phyloP scores from a whole-genome alignment of 2,113 vertebrate genomes.

The Diphyllodes magnificus region DNA sequence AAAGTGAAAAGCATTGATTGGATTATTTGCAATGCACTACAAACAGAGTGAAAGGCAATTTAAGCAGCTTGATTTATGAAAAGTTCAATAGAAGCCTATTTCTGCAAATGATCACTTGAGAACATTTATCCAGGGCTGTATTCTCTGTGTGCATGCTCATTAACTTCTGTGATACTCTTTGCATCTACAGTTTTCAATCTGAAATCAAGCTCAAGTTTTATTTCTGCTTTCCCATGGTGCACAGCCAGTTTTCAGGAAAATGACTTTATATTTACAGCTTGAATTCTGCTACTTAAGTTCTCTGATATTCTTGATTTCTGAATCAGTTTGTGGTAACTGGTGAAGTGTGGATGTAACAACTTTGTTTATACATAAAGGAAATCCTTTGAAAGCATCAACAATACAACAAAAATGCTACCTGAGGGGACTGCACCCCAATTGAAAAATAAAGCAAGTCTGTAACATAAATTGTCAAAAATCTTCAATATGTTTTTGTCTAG shows the following conservation, averaged over 20 bases:
- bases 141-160: neutral
- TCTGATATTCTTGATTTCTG: neutral
- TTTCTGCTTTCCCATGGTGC: neutral
- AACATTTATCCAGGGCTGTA: neutral
- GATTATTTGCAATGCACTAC: neutral
- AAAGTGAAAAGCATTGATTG: neutral
- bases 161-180: neutral
- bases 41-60: neutral
- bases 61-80: neutral
- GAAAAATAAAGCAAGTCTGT: neutral
- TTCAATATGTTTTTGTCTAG: neutral
- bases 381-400: neutral
- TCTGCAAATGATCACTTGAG: neutral
- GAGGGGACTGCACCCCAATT: neutral
- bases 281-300: neutral
- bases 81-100: neutral
- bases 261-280: neutral
- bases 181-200: neutral
- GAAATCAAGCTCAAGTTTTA: neutral
- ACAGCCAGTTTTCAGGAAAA: neutral
- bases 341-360: neutral
- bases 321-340: neutral
- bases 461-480: neutral
- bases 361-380: neutral
- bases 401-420: neutral